Evolutionary conservation across 2,113 vertebrate species (phyloP).

Genomic region (Toxostoma redivivum): DNA sequence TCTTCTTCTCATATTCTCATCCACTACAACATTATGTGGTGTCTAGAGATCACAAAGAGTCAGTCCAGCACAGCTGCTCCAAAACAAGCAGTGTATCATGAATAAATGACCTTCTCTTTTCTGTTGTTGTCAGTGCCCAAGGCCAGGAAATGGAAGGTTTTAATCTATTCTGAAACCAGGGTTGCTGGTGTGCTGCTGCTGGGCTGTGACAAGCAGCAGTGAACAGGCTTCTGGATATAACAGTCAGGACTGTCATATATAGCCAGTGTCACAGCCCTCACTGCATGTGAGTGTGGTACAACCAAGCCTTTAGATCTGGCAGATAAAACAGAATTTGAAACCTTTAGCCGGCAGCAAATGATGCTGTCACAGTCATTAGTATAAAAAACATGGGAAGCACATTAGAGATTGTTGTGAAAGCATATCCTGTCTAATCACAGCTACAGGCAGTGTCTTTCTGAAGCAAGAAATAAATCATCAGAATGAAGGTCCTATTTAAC

Average conservation of each 20-base stretch:
- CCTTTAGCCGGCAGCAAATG: neutral
- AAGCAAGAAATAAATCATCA: neutral
- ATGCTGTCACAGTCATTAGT: neutral
- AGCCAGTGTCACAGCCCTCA: neutral
- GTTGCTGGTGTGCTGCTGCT: neutral
- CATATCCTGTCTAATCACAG: neutral
- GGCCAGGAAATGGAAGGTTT: neutral
- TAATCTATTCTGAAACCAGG: neutral
- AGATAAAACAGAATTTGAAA: constrained; percentile 12
- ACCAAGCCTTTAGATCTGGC: neutral
- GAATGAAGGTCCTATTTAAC: neutral
- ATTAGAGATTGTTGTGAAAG: neutral
- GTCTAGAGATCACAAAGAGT: neutral
- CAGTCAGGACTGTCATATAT: neutral
- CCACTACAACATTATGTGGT: neutral
- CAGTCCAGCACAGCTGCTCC: neutral
- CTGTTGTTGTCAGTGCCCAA: neutral
- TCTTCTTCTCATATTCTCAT: neutral
- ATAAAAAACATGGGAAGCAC: neutral
- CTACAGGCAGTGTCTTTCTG: neutral
- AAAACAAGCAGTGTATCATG: neutral
- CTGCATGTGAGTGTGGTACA: neutral
- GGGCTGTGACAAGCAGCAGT: neutral
- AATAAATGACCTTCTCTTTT: neutral
- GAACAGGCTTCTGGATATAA: neutral